Evolutionary conservation across 2,113 vertebrate genomes (phyloP), one percentile per base, ranked within the genome.

Genomic region (Marmota flaviventris): DNA sequence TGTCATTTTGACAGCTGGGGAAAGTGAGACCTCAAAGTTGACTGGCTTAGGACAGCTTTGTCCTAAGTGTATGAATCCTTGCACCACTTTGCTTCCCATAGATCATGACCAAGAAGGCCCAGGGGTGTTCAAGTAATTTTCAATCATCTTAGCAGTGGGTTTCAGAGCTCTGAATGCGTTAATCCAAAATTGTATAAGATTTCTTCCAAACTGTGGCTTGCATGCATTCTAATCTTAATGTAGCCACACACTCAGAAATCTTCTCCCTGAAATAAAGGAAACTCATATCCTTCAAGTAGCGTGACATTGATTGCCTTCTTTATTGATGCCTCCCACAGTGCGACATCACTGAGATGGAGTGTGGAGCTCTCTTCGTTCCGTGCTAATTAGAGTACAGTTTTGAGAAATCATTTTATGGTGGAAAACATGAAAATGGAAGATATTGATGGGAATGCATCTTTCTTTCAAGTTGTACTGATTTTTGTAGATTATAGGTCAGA

Each of bases 321-420:
- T 97, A 78, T 94, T 61, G 75, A 85, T 82, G 77, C 69, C 65
- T 76, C 78, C 91, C 73, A 34, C n/a, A 72, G 92, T 34, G 63
- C 51, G 56, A 17, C 11, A 45, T 82, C 29, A n/a, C n/a, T 63
- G 73, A 85, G 81, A 79, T 53, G 93, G 27, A 83, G 37, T 37
- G 3, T 67, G 58, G 56, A 61, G 51, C 29, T 53, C 32, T 17
- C 45, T 39, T 8, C 17, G 17, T 86, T 91, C 58, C 10, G 86
- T 37, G 34, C 78, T 94, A 86, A 97, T 97, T 94, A 95, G 63
- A 75, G 42, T 18, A 65, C 14, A 61, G 34, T 95, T 91, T 39
- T 89, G 70, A 97, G 96, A 93, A 89, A 58, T 69, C 22, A 76
- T 94, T 97, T 82, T 96, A 89, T 51, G 86, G 76, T 81, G 34